Evolutionary conservation across 2,113 vertebrate species (phyloP), one percentile per base, ranked within the genome.

Genomic region (Australoheros scitulus): DNA sequence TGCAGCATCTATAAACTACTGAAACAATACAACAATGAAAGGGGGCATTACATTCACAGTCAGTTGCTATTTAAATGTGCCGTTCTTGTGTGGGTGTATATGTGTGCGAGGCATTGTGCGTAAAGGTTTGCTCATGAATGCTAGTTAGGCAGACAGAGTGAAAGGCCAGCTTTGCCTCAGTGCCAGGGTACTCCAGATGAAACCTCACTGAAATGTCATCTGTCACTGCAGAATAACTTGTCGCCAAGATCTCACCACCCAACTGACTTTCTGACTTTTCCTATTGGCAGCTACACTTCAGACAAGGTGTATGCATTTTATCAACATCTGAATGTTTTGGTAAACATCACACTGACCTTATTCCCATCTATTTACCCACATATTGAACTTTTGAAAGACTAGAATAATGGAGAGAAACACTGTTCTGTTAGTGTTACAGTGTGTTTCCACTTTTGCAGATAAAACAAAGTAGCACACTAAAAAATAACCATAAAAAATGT

Each of bases 201-300:
- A 87, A 89, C 88, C 92, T 90, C 85, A 77, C 85, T 85, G 80
- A 95, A 94, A 95, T 94, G 94, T 94, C 92, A 95, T 87, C 91
- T 91, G 92, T 94, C 92, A 91, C 65, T 38, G 78, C 84, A 63
- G 84, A 92, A 93, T 89, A 93, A 92, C 91, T 94, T 93, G 87
- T 91, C 68, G 24, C 81, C 22, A 58, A 84, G 77, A 93, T 91
- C 83, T 88, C 80, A 65, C 76, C 90, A 90, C 90, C 92, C 92
- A 90, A 93, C 77, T 87, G 88, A 86, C 92, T 92, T 88, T 90
- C 76, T 85, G 79, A 89, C 88, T 93, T 94, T 94, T 93, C 56
- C 63, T 57, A 77, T 87, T 61, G 80, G 86, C 88, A 84, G 81
- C 72, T 50, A 87, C 80, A 83, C 75, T 76, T 81, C 79, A 68